Evolutionary conservation across 53 echinoderm and acorn worm species (phyloP), one percentile per base, ranked within the genome.

Genomic region (Actinopyga echinites): DNA sequence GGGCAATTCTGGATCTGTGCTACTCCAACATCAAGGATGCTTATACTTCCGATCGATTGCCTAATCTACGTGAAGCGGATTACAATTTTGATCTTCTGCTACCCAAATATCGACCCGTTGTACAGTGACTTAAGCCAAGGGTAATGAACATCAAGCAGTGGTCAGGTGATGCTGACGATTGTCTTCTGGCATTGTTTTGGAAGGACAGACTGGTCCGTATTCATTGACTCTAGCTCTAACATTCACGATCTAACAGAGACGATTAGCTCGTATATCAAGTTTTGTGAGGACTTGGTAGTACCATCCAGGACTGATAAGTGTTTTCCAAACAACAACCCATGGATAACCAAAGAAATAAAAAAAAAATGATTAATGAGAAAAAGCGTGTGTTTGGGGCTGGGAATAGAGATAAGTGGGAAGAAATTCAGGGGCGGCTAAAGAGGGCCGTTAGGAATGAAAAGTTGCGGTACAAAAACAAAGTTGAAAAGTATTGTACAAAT

Each of bases 241-340:
- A n/a, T n/a, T n/a, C n/a, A n/a, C n/a, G n/a, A n/a, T n/a, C n/a
- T n/a, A n/a, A 55, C 55, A 11, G 5, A 30, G 2, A 64, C 54
- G 12, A 32, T 80, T 19, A 57, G 56, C 37, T 6, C 8, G 6
- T 86, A 86, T 37, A n/a, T 86, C n/a, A 29, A 67, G 3, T 86
- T 86, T 17, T 80, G 80, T 67, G 80, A 61, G 54, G 80, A 67
- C 29, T 43, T 33, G 36, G 30, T 45, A 2, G 23, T 86, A 35
- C 86, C 86, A 29, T 5, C 63, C 9, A 79, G 25, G 43, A 33
- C 1, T 13, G 30, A 67, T 0, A 81, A 86, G 31, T 25, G 61
- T 2, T 86, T 78, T 81, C 86, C 86, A 15, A 86, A 86, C 66
- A 54, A 45, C 11, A 79, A 33, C 2, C 86, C 79, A 25, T 86